Evolutionary conservation across 2,113 vertebrate genomes (phyloP), one percentile per base, ranked within the genome.

Genomic region (Nansenia antarctica): DNA sequence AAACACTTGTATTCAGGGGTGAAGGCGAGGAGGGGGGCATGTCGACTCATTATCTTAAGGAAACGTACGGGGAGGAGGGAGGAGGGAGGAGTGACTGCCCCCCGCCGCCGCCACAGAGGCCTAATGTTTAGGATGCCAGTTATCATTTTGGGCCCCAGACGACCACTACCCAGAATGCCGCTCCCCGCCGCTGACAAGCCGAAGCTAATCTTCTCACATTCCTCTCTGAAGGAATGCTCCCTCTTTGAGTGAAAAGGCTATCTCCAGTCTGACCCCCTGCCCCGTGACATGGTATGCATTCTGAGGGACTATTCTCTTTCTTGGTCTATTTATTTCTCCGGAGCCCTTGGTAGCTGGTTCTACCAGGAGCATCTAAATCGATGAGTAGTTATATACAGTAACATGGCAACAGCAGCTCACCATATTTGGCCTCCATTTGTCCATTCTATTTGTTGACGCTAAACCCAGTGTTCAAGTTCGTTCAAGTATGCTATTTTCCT

Each of bases 201-300:
- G 72, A 71, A 83, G 86, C 86, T 89, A 85, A 91, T 89, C 87
- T 90, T 82, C 77, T 86, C 80, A 81, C 90, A 90, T 92, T 91
- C 87, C 88, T 82, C 2, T 1, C 57, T 70, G 70, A 80, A 62
- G 87, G 89, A 91, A 88, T 89, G 90, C 80, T 87, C 82, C 89
- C 73, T 74, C 66, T 88, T 81, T 83, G 84, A n/a, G 85, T 82
- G 82, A 90, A 89, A 86, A 84, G 82, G 83, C 89, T 87, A 90
- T 90, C 79, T 89, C 86, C 80, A 85, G 89, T 86, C 78, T 86
- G 87, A 88, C 92, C 86, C 81, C 72, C 77, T 66, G 39, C 79
- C 87, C 80, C 85, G 85, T 87, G 85, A 83, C 86, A 90, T 79
- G 83, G 72, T 69, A 80, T 53, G 53, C 89, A 86, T 89, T 88